Conservation (phyloP, 2,113 vertebrate species). For the Progne subis region DNA sequence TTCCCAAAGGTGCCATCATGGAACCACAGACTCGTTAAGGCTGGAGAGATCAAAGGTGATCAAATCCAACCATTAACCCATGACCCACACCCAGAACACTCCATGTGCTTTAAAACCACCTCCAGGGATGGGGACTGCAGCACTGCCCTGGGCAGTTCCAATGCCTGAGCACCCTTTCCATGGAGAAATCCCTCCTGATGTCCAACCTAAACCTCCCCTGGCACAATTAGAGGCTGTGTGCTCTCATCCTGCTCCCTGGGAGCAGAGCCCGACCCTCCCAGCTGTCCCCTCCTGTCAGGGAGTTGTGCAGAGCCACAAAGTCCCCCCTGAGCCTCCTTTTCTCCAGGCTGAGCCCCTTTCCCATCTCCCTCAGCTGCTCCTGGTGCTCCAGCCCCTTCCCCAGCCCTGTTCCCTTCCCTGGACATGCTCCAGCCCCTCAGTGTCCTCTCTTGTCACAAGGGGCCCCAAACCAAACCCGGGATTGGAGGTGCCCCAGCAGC, state of each 20-base stretch:
- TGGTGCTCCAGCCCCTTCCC: not conserved
- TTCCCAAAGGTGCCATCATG: not conserved
- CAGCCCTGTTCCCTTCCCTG: not conserved
- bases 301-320: not conserved
- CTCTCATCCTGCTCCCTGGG: not conserved
- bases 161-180: not conserved
- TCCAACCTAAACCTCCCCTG: rapidly evolving
- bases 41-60: not conserved
- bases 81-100: not conserved
- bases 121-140: not conserved
- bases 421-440: not conserved
- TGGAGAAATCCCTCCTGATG: not conserved
- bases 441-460: not conserved
- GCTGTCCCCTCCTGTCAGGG: not conserved
- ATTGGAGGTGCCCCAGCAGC: not conserved
- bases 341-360: not conserved
- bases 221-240: not conserved
- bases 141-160: not conserved
- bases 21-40: not conserved
- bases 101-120: not conserved
- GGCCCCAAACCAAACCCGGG: not conserved
- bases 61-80: not conserved
- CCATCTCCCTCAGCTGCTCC: not conserved
- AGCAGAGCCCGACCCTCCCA: rapidly evolving
- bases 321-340: not conserved